Conservation (phyloP, 2,888 invertebrate genomes). For the Scaptomyza polygonia region DNA sequence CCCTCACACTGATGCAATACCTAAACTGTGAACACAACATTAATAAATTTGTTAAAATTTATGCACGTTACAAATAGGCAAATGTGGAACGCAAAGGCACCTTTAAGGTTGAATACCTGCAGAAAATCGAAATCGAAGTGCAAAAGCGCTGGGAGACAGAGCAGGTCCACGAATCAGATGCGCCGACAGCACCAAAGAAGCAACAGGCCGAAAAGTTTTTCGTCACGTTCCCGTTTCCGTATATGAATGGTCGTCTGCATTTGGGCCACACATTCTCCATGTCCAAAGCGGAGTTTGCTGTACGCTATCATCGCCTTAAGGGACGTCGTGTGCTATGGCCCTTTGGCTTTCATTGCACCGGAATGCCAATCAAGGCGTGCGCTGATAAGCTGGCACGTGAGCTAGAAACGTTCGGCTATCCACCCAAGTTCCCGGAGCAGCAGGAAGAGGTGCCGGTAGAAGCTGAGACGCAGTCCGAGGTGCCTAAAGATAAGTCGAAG, state of each 20-base stretch:
- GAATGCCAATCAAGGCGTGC: conserved; percentile 99
- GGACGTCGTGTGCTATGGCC: conserved; percentile 97
- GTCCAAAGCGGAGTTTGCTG: conserved; percentile 98
- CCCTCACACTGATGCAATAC: conserved; percentile 61
- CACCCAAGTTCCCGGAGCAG: conserved; percentile 92
- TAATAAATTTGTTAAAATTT: conserved; percentile 8
- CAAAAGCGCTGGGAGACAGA: conserved; percentile 94
- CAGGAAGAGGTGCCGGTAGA: conserved; percentile 83
- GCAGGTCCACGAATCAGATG: conserved; percentile 93
- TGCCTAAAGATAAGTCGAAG: conserved; percentile 93
- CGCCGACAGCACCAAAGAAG: conserved; percentile 87
- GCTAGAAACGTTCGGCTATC: conserved; percentile 95
- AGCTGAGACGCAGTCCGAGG: conserved; percentile 85
- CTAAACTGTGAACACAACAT: not conserved
- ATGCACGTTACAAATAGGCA: conserved; percentile 61
- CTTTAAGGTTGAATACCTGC: conserved; percentile 97
- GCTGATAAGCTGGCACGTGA: conserved; percentile 98
- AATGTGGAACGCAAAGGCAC: conserved; percentile 93
- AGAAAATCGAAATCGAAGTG: conserved; percentile 93
- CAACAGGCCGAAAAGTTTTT: conserved; percentile 92
- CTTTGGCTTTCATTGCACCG: conserved; percentile 99
- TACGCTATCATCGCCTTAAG: conserved; percentile 95
- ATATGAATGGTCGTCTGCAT: conserved; percentile 99
- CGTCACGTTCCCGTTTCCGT: conserved; percentile 98
- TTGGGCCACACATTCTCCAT: conserved; percentile 98